Percentiles rank a stretch among this genome's conserved stretches.
Evolutionary conservation across 2,113 vertebrate genomes (phyloP).

Genomic region (Chlorocebus sabaeus): DNA sequence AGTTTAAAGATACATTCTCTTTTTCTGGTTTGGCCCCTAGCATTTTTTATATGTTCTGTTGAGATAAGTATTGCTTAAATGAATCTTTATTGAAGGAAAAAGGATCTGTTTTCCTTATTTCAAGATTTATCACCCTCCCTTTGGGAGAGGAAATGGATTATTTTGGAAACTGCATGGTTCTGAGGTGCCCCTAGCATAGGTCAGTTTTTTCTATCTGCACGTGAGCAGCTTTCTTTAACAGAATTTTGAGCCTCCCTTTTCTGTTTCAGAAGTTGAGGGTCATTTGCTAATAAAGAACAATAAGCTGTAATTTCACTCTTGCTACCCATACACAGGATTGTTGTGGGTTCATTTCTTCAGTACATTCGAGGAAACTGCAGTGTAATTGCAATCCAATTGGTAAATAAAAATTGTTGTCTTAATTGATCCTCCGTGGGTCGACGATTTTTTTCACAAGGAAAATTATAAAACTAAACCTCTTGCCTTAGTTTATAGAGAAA

Average conservation of each 20-base stretch:
- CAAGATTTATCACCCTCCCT: not conserved
- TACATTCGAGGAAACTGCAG: not conserved
- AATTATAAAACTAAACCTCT: not conserved
- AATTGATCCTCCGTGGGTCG: not conserved
- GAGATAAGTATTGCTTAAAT: not conserved
- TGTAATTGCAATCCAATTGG: not conserved
- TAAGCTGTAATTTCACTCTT: not conserved
- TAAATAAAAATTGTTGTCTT: slow-evolving; percentile 24
- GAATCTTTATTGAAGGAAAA: slow-evolving; percentile 12
- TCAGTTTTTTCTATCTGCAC: not conserved
- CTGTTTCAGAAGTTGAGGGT: slow-evolving; percentile 30
- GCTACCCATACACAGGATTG: not conserved
- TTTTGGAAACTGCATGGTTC: not conserved
- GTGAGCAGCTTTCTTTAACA: not conserved
- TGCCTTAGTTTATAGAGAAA: not conserved
- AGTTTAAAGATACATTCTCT: not conserved
- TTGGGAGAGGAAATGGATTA: not conserved
- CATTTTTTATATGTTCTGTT: slow-evolving; percentile 31
- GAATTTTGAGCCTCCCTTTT: slow-evolving; percentile 5
- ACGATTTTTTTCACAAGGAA: slow-evolving; percentile 5
- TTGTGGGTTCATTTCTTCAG: not conserved
- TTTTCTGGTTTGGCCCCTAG: not conserved
- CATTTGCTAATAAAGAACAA: slow-evolving; percentile 28
- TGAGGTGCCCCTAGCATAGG: fast-evolving
- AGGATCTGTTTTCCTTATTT: not conserved